Conservation (phyloP, 2,888 invertebrate species). For the Stomorhina lunata region DNA sequence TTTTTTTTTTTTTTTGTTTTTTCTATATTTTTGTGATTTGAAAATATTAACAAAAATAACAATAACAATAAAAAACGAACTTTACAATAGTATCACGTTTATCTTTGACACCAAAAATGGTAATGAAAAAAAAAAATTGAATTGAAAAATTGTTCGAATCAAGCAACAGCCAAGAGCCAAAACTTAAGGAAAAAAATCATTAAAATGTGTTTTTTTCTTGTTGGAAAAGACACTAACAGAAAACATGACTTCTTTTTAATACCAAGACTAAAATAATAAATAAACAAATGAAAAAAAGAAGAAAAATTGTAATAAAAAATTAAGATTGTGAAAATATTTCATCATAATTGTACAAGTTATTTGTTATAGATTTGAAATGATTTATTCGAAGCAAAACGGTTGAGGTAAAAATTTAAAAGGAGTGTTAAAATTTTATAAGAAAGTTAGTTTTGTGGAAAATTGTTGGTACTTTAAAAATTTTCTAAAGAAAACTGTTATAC, state of each 20-base stretch:
- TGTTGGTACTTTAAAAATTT: too few species aligned
- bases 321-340: slow-evolving; percentile 57
- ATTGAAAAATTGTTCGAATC: background rate
- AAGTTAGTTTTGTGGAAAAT: too few species aligned
- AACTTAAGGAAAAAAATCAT: too few species aligned
- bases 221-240: slow-evolving; percentile 20
- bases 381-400: slow-evolving; percentile 19
- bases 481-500: too few species aligned
- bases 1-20: background rate
- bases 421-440: slow-evolving; percentile 21
- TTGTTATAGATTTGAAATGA: slow-evolving; percentile 57
- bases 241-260: slow-evolving; percentile 61
- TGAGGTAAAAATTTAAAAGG: slow-evolving; percentile 3
- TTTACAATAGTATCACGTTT: slow-evolving; percentile 65
- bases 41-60: slow-evolving; percentile 3
- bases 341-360: slow-evolving; percentile 53
- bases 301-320: slow-evolving; percentile 8
- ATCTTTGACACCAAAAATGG: slow-evolving; percentile 67
- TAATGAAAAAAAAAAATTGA: slow-evolving; percentile 61
- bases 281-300: background rate
- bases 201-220: slow-evolving; percentile 64
- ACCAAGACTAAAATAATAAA: slow-evolving; percentile 16
- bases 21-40: background rate
- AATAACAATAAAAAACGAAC: background rate
- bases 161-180: too few species aligned